These are phyloP conservation scores for Indri indri DNA, from an alignment of 2,113 vertebrate species.

Conservation along the genomic window DNA sequence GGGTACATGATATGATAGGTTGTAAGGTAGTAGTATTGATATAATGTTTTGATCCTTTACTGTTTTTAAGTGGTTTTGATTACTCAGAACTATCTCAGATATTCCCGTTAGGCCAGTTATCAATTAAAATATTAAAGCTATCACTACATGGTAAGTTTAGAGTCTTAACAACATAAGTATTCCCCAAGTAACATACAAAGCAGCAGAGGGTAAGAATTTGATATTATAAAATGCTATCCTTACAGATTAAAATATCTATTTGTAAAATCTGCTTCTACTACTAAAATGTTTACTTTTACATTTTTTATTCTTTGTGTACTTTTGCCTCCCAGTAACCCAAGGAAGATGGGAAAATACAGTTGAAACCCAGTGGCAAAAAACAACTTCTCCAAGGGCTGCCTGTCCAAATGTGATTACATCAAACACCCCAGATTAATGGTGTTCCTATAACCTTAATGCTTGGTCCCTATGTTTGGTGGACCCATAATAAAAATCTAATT, in stretches of 20 bases:
- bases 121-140: neutral
- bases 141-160: neutral
- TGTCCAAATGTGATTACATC: neutral
- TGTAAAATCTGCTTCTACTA: neutral
- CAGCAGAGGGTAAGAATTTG: neutral
- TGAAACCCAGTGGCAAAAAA: neutral
- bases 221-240: neutral
- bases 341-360: neutral
- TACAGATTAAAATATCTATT: neutral
- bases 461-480: no score
- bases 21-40: neutral
- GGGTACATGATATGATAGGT: neutral
- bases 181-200: neutral
- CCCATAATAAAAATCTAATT: neutral
- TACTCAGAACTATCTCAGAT: neutral
- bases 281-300: neutral
- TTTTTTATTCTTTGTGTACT: neutral
- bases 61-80: neutral
- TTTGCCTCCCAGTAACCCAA: neutral
- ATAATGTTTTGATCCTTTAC: neutral
- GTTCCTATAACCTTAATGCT: neutral
- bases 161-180: neutral
- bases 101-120: neutral
- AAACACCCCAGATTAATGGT: neutral
- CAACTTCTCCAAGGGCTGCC: neutral